Evolutionary conservation across 2,888 invertebrate species (phyloP).

Genomic region (Eueremaeus valkanovi): DNA sequence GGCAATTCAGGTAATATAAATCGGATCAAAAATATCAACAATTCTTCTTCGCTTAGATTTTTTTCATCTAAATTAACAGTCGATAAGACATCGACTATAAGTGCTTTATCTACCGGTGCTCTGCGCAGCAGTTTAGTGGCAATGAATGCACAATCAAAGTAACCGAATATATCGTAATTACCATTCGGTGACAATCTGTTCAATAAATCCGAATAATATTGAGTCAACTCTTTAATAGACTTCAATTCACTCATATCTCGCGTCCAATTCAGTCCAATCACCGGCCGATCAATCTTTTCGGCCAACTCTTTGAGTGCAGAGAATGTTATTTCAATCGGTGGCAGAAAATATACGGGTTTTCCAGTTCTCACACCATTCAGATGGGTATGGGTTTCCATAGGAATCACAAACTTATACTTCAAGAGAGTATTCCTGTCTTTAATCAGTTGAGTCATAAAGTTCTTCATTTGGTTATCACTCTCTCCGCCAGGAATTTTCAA

Average conservation of each 20-base stretch:
- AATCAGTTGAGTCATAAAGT: too few relatives aligned
- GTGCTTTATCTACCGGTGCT: slow-evolving; percentile 61
- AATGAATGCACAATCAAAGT: slow-evolving; percentile 91
- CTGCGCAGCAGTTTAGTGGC: slow-evolving; percentile 91
- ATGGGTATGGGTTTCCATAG: slow-evolving; percentile 65
- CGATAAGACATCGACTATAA: slow-evolving; percentile 2
- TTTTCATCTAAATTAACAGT: too few relatives aligned
- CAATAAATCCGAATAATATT: slow-evolving; percentile 58
- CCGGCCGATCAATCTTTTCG: slow-evolving; percentile 66
- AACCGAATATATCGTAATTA: slow-evolving; percentile 84
- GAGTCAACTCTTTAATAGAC: slow-evolving; percentile 36
- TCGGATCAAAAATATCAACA: neutral
- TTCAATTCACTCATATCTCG: slow-evolving; percentile 29
- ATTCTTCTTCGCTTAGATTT: slow-evolving; percentile 18
- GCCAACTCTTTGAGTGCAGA: slow-evolving; percentile 69
- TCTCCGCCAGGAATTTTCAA: neutral
- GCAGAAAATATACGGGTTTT: slow-evolving; percentile 59
- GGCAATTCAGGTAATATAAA: neutral
- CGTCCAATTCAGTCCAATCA: slow-evolving; percentile 86
- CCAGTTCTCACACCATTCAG: slow-evolving; percentile 54
- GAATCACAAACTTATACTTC: too few relatives aligned
- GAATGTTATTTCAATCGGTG: slow-evolving; percentile 84
- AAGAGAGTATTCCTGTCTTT: too few relatives aligned
- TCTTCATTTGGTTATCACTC: too few relatives aligned
- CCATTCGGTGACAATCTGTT: slow-evolving; percentile 70